Base-by-base conservation (phyloP, 1,140 invertebrate species). In the Cotesia chilonis region DNA sequence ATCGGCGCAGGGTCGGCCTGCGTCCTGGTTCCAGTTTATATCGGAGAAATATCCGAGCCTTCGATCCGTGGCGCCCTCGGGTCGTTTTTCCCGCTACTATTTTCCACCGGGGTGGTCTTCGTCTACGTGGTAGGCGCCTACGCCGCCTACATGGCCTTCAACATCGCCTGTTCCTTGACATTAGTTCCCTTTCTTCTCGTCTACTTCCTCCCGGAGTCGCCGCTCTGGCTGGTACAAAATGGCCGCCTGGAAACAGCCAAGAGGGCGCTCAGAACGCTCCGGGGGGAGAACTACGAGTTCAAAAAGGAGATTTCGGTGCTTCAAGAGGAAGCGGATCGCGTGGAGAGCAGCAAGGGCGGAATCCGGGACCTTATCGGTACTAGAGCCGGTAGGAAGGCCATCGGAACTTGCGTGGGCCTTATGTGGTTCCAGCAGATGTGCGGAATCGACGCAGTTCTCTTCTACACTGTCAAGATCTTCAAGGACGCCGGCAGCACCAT, bases 191-290 rank as follows among this genome's bases (percentile, higher is more conserved):
- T 9, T 74, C 92, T 9, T 14, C 84, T 92, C 1, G 68, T 94
- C 81, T 84, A 91, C 59, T 91, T 90, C 75, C 87, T 96, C 77
- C 95, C 95, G 0, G 95, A 96, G 83, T 94, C 94, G 4, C 95
- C 95, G 0, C 87, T 90, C 7, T 94, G 91, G 83, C 83, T 92
- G 20, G 84, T 92, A 14, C 75, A 79, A 52, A 70, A 72, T n/a
- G 68, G 70, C 55, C 69, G 55, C 14, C 73, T 72, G 6, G 41
- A 7, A 72, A 67, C 7, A 81, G 83, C 51, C 54, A 76, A 37
- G 75, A 77, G 68, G 76, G 80, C 36, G 79, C 82, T 95, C 65
- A 84, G 89, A 71, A 88, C 87, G 76, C 82, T 95, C 17, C 88
- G 94, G 54, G 92, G 92, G 5, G 80, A 82, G 4, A 83, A 89